phyloP scores from a whole-genome alignment of 1,140 invertebrate genomes.

The Leucophenga varia region DNA sequence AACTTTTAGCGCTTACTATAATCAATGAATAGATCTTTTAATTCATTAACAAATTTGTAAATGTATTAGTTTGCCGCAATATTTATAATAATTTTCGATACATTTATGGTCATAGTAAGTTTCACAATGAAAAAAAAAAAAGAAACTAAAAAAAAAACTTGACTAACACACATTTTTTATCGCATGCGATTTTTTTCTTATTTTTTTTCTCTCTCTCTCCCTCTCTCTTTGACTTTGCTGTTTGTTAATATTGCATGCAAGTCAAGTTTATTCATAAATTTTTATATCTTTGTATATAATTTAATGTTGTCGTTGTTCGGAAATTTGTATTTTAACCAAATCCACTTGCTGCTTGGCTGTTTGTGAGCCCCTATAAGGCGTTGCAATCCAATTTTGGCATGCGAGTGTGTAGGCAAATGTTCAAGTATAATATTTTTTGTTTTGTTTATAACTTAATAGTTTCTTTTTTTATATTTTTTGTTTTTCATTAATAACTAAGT shows the following conservation, averaged over 20 bases:
- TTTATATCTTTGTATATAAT: constrained; percentile 31
- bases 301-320: background rate
- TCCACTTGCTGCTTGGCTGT: constrained; percentile 8
- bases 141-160: no score
- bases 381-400: constrained; percentile 38
- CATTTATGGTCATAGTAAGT: constrained; percentile 31
- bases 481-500: no score
- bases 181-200: no score
- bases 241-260: no score
- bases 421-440: constrained; percentile 28
- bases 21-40: constrained; percentile 48
- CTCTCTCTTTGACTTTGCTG: no score
- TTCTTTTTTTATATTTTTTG: constrained; percentile 12
- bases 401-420: constrained; percentile 29
- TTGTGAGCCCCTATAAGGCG: constrained; percentile 27
- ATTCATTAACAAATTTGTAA: constrained; percentile 45
- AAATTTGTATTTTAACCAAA: constrained; percentile 36
- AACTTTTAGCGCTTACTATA: no score
- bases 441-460: constrained; percentile 22
- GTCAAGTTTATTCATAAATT: constrained; percentile 43
- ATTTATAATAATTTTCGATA: no score
- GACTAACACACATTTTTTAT: no score
- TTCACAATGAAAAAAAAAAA: no score
- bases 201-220: no score
- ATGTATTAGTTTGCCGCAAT: no score